Evolutionary conservation across 2,797 vertebrate species (phyloP).

Genomic region (Myotis vivesi): DNA sequence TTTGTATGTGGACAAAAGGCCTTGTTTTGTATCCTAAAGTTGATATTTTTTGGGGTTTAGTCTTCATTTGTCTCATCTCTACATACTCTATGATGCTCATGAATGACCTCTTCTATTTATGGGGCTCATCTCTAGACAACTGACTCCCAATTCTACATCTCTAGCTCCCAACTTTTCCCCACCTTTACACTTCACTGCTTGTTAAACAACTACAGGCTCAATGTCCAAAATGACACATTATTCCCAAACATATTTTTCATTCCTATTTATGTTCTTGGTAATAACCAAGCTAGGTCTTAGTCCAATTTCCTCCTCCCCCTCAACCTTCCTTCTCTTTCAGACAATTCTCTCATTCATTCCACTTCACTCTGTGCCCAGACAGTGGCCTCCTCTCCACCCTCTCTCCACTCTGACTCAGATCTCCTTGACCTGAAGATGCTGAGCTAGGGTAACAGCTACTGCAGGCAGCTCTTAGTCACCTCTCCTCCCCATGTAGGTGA

Average conservation of each 20-base stretch:
- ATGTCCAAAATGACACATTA: background rate
- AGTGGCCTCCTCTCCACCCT: too few species aligned
- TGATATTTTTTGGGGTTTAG: background rate
- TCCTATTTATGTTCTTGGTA: background rate
- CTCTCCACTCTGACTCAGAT: background rate
- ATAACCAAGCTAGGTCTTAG: background rate
- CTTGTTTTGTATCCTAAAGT: background rate
- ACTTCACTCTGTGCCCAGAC: background rate
- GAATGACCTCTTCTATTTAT: rapidly evolving
- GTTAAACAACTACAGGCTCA: background rate
- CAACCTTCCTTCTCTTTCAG: background rate
- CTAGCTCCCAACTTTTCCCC: background rate
- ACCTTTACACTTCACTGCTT: background rate
- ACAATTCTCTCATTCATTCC: background rate
- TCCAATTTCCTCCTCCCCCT: background rate
- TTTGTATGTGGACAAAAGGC: background rate
- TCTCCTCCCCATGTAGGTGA: background rate
- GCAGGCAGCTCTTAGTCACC: background rate
- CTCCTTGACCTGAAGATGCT: background rate
- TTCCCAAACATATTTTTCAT: background rate
- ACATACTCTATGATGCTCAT: background rate
- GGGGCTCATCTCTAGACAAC: background rate
- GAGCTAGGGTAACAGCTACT: background rate
- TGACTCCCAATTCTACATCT: background rate
- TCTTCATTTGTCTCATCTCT: background rate